Base-by-base conservation (phyloP, 2,888 invertebrate species). In the Isotomurus palustris region DNA sequence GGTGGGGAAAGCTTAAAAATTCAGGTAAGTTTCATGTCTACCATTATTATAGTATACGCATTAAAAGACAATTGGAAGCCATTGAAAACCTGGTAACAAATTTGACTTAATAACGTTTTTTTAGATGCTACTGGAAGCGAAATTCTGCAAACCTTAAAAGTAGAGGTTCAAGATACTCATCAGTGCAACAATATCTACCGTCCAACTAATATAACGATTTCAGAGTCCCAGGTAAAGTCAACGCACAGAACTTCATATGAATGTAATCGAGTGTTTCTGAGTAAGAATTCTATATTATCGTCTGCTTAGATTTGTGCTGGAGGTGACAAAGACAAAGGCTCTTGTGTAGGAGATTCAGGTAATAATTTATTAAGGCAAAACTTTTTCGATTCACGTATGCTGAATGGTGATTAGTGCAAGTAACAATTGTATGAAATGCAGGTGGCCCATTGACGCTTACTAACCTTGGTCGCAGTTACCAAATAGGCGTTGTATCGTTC, bases 401-500 rank as follows among this genome's bases (percentile, higher is more conserved):
- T n/a, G n/a, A n/a, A n/a, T n/a, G n/a, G n/a, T n/a, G n/a, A n/a
- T n/a, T n/a, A n/a, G n/a, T n/a, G n/a, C n/a, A n/a, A n/a, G n/a
- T n/a, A n/a, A n/a, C n/a, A n/a, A n/a, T n/a, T n/a, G n/a, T n/a
- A n/a, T n/a, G n/a, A n/a, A n/a, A n/a, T n/a, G n/a, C n/a, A n/a
- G n/a, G n/a, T 48, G 6, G 21, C 50, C 17, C 35, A 38, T 10
- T 58, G 52, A 2, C 58, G 27, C 6, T 43, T 17, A 43, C 4
- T 10, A 19, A 22, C 43, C 43, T 17, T 4, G 43, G 4, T 27
- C 38, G 64, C 22, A 53, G 51, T 19, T 62, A 59, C 49, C 71
- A 72, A 59, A 53, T 72, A 12, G 73, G 73, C 0, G 60, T 73
- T 21, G 72, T 72, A 1, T 72, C 72, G 8, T 72, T 66, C 52